Evolutionary conservation across 2,888 invertebrate genomes (phyloP), one percentile per base, ranked within the genome.

Genomic region (Plagiodera versicolora): DNA sequence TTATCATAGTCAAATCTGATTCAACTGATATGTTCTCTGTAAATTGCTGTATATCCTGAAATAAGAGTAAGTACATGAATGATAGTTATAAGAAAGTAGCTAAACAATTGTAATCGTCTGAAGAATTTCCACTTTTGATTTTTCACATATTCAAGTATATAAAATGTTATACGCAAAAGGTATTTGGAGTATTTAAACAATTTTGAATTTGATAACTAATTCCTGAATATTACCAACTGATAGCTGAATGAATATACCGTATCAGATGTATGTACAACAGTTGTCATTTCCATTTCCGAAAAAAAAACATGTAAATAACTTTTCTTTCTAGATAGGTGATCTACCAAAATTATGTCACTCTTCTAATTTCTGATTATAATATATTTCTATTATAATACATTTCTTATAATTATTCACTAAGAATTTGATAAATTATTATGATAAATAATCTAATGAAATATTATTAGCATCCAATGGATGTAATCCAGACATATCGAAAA

Each of bases 401-500:
- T 39, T 39, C 39, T 14, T 1, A 14, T 39, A 24, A 24, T 24
- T 24, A 24, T 6, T 39, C 3, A 14, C 14, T 39, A n/a, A 32
- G 10, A 32, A 32, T 9, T 11, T 39, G n/a, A 39, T 39, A 3
- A 14, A 39, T 39, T 4, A 39, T 39, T 4, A 39, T 39, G 39
- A 32, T n/a, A 32, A 10, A 32, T 32, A 32, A 32, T 39, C 39
- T n/a, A n/a, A n/a, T n/a, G n/a, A 14, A 14, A 14, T 39, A 39
- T 39, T 10, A 39, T 14, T 8, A 39, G 11, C 14, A 69, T 71
- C 71, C 67, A 51, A 53, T 63, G 66, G 72, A 68, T 70, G 72
- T 69, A 54, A 70, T 70, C 70, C 63, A 72, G 69, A 74, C 74
- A 74, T 74, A 73, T 73, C 74, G 73, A 68, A 68, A 66, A 58